phyloP scores from a whole-genome alignment of 1,140 invertebrate species.

The Nymphalis io region DNA sequence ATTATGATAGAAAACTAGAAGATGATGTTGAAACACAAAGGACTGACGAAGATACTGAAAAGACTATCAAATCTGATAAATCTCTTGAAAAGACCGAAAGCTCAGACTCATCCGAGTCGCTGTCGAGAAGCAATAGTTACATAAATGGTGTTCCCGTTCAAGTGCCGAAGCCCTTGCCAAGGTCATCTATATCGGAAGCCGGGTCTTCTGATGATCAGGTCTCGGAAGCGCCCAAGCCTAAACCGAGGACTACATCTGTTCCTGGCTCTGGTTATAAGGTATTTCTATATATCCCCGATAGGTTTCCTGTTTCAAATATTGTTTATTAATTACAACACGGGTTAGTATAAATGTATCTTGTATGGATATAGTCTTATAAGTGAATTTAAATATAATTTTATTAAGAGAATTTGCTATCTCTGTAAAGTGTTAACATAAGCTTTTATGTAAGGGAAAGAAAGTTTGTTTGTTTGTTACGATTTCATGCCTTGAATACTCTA shows the following conservation, averaged over 20 bases:
- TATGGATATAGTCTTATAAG: too few species aligned
- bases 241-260: conserved; percentile 84
- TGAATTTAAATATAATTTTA: too few species aligned
- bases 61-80: conserved; percentile 43
- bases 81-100: conserved; percentile 48
- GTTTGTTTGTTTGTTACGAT: too few species aligned
- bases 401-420: too few species aligned
- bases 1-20: conserved; percentile 36
- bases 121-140: conserved; percentile 69
- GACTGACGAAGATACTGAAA: conserved; percentile 39
- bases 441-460: too few species aligned
- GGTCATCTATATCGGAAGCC: conserved; percentile 78
- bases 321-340: too few species aligned
- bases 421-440: too few species aligned
- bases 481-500: too few species aligned
- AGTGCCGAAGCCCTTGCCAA: conserved; percentile 88
- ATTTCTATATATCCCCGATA: conserved; percentile 47
- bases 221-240: conserved; percentile 84
- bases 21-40: conserved; percentile 40
- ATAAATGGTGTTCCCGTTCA: conserved; percentile 77
- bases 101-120: conserved; percentile 58
- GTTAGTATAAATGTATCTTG: too few species aligned
- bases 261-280: conserved; percentile 86
- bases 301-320: conserved; percentile 33
- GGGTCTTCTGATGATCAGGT: conserved; percentile 71